Base-by-base conservation (phyloP, 2,113 vertebrate genomes). In the Pungitius pungitius region DNA sequence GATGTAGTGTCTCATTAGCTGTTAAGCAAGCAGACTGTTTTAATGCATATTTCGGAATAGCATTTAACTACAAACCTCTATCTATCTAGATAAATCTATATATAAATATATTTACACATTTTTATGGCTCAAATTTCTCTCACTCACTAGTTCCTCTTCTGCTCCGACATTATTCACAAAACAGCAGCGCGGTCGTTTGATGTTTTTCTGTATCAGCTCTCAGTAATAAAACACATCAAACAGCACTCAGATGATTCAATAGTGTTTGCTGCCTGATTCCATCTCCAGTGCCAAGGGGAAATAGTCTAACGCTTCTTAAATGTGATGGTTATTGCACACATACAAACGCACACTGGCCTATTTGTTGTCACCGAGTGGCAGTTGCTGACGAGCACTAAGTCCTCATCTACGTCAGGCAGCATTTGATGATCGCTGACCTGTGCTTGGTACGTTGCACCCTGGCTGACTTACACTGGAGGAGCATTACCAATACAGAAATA, bases 41-140 rank as follows among this genome's bases (percentile, higher is more conserved):
- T 42, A 30, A 0, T 26, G 9, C 12, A 15, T 18, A 63, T 22
- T 69, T 45, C 8, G 18, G 6, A 64, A 3, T 13, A 37, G 42
- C n/a, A 73, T 66, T 62, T 77, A 26, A 70, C n/a, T n/a, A n/a
- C n/a, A n/a, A n/a, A n/a, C 6, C 3, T 30, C 30, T 30, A 30
- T 30, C 30, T 30, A 30, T 3, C 3, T 30, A 30, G 30, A 30
- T 3, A 30, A 30, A 30, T 30, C 1, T 30, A 30, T 30, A 5
- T 30, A 5, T 30, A 30, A 3, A 30, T 30, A 30, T 30, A n/a
- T n/a, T n/a, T n/a, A n/a, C n/a, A 30, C 30, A 30, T 4, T 30
- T 85, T 81, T 76, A 79, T 58, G 42, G 37, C 61, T 79, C 33
- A 35, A 65, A 75, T 81, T 58, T 81, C 30, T 74, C 51, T 64